Evolutionary conservation across 2,797 vertebrate species (phyloP), one percentile per base, ranked within the genome.

Genomic region (Trichosurus vulpecula): DNA sequence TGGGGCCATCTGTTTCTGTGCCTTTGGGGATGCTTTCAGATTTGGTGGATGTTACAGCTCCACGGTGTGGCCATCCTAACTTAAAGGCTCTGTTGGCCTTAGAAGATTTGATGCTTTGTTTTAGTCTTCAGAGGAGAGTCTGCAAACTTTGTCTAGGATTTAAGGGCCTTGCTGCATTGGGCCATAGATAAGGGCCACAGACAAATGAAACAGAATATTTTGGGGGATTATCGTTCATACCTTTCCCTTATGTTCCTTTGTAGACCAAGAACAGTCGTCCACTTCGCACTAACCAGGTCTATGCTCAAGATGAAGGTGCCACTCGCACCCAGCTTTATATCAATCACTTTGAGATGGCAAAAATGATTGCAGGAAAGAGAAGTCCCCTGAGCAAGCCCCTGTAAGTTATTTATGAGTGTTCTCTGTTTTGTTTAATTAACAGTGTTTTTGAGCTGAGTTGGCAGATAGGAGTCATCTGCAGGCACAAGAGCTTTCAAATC

Each of bases 251-350:
- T 1, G 0, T 47, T 96, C 92, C 25, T 97, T 97, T 96, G 47
- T 98, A 99, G 99, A 99, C 99, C 52, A 99, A 99, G 98, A 99
- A 99, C 98, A 99, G 99, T 97, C 99, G 99, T 22, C 99, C 99
- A 0, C 99, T 99, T 81, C 99, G 99, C 94, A 99, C 99, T 29
- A 99, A 99, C 98, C 99, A 99, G 99, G 99, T 99, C 98, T 99
- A 99, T 98, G 99, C 99, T 91, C 99, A 99, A 98, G 99, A 99
- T 90, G 99, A 99, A 98, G 99, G 99, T 3, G 98, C 99, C 94
- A 99, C 99, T 47, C 99, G 99, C 97, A 99, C 99, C 0, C 99
- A 99, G 94, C 99, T 99, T 53, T 99, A 99, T 97, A 99, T 99
- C 97, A 99, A 98, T 97, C 99, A 99, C 96, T 99, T 99, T 97